These are phyloP conservation scores for Brachystomella parvula DNA, from an alignment of 1,140 invertebrate genomes.

Conservation along the genomic window DNA sequence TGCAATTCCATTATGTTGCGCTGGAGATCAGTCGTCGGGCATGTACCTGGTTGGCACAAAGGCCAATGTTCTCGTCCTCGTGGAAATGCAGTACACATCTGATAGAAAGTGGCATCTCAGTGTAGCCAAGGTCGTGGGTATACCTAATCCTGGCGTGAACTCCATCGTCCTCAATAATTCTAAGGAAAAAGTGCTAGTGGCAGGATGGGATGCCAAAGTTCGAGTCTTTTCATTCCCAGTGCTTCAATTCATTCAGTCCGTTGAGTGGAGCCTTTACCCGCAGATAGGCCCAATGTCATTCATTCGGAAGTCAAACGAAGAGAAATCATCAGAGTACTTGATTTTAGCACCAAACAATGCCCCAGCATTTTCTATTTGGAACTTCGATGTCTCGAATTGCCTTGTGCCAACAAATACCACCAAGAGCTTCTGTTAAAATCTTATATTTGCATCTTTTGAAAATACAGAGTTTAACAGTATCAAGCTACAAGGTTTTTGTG, in stretches of 20 bases:
- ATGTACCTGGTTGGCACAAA: not conserved
- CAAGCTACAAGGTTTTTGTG: no score
- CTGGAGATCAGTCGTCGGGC: not conserved
- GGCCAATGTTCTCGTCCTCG: not conserved
- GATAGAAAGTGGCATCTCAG: not conserved
- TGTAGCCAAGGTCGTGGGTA: not conserved
- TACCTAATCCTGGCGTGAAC: not conserved
- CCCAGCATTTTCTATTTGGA: no score
- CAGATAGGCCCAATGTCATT: not conserved
- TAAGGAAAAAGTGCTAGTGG: not conserved
- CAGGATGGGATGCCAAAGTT: not conserved
- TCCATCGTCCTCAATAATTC: not conserved
- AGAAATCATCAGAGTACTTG: no score
- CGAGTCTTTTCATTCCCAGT: not conserved
- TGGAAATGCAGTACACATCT: not conserved
- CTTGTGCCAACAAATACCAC: no score
- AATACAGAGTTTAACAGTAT: no score
- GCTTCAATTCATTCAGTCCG: not conserved
- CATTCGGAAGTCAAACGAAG: no score
- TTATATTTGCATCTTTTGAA: no score
- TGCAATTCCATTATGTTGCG: not conserved
- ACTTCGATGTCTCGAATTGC: no score
- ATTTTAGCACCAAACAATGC: no score
- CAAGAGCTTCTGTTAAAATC: no score
- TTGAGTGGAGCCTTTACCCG: not conserved